phyloP scores from a whole-genome alignment of 2,888 invertebrate genomes.

The Folsomia candida region DNA sequence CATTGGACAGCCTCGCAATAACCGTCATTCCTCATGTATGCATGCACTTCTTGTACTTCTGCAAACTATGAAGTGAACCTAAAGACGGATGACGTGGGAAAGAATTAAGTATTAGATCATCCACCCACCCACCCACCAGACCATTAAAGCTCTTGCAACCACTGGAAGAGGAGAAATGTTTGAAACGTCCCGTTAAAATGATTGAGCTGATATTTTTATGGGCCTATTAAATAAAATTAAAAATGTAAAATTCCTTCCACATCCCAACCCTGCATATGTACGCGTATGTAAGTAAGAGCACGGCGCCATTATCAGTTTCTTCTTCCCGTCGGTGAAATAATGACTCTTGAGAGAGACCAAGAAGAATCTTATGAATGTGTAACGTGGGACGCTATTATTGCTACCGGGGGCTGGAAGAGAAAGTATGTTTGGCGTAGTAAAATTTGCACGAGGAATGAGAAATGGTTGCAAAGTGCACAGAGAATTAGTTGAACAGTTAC shows the following conservation, averaged over 20 bases:
- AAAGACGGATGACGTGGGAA: no score
- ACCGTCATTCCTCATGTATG: no score
- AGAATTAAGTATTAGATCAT: no score
- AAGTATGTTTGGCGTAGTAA: not conserved
- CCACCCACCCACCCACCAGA: no score
- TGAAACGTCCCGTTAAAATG: no score
- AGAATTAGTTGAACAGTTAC: not conserved
- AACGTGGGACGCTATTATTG: not conserved
- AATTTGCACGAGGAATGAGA: not conserved
- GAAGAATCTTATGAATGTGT: not conserved
- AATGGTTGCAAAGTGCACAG: not conserved
- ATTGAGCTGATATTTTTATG: not conserved
- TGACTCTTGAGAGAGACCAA: not conserved
- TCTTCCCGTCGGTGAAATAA: not conserved
- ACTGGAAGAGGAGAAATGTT: no score
- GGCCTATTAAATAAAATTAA: not conserved
- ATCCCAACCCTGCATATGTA: not conserved
- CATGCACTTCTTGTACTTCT: no score
- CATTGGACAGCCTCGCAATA: no score
- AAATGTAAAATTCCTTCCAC: not conserved
- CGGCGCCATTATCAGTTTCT: not conserved
- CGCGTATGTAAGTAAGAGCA: no score
- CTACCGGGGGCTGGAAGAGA: not conserved
- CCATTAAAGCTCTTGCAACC: no score
- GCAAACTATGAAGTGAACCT: no score